These are phyloP conservation scores for Micrastur ruficollis DNA, from an alignment of 2,797 vertebrate genomes.

Conservation along the genomic window DNA sequence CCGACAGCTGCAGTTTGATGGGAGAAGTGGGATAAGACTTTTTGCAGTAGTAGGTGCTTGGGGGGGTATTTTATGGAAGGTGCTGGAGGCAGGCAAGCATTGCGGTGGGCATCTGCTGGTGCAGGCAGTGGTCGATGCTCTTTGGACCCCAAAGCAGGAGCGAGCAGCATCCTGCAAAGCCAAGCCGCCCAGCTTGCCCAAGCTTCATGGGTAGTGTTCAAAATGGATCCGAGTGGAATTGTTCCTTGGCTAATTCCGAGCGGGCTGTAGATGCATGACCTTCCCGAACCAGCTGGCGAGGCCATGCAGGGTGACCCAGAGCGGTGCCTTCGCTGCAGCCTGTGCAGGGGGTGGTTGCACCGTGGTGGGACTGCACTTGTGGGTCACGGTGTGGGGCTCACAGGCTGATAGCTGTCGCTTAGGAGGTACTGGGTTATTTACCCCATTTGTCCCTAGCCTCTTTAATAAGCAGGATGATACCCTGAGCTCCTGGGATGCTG, in stretches of 20 bases:
- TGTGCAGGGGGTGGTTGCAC: background rate
- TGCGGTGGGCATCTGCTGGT: background rate
- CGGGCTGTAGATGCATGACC: rapidly evolving
- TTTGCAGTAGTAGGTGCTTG: rapidly evolving
- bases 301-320: background rate
- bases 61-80: background rate
- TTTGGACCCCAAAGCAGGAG: rapidly evolving
- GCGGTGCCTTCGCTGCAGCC: rapidly evolving
- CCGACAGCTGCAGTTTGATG: rapidly evolving
- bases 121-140: rapidly evolving
- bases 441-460: background rate
- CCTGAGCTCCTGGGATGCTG: background rate
- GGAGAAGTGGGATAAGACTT: background rate
- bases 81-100: background rate
- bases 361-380: background rate
- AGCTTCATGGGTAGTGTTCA: rapidly evolving
- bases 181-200: rapidly evolving
- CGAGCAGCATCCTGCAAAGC: background rate
- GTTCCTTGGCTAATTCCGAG: background rate
- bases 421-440: background rate
- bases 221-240: background rate
- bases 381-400: background rate
- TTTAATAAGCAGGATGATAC: background rate
- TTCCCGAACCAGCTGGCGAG: rapidly evolving
- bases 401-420: background rate